A percentile compares a stretch with the other conserved stretches of the same genome.
phyloP scores from a whole-genome alignment of 1,140 invertebrate species.

The Hyphantria cunea region DNA sequence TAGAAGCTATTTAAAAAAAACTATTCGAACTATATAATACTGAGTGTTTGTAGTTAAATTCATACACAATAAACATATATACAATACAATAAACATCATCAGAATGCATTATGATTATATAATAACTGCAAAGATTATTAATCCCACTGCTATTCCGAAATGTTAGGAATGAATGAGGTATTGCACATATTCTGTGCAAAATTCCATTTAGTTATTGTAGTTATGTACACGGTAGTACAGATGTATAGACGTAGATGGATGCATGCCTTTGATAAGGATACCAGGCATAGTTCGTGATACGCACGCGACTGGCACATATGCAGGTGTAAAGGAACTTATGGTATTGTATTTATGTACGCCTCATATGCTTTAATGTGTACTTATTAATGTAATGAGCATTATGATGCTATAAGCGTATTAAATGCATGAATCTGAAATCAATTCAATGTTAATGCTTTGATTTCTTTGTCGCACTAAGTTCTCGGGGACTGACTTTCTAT shows the following conservation, averaged over 20 bases:
- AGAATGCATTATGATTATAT: not conserved
- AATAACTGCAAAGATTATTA: constrained; percentile 23
- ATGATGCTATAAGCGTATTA: constrained; percentile 11
- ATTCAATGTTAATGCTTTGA: no score
- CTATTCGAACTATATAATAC: no score
- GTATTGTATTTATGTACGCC: constrained; percentile 15
- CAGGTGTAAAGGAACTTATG: constrained; percentile 9
- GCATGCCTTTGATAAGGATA: constrained; percentile 78
- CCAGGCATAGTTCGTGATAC: constrained; percentile 64
- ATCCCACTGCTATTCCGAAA: constrained; percentile 41
- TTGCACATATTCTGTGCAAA: constrained; percentile 55
- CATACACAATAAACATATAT: no score
- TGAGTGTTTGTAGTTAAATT: no score
- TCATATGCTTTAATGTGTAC: not conserved
- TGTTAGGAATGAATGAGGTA: constrained; percentile 60
- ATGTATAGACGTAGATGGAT: constrained; percentile 64
- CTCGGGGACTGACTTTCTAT: no score
- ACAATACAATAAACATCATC: constrained; percentile 1
- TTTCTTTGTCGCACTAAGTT: no score
- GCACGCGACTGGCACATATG: constrained; percentile 49
- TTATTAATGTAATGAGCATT: not conserved
- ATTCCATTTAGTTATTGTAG: constrained; percentile 74
- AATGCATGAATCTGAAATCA: no score
- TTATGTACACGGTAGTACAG: constrained; percentile 62
- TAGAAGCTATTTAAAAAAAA: no score